phyloP scores from a whole-genome alignment of 2,797 vertebrate genomes.

The Heliangelus exortis region DNA sequence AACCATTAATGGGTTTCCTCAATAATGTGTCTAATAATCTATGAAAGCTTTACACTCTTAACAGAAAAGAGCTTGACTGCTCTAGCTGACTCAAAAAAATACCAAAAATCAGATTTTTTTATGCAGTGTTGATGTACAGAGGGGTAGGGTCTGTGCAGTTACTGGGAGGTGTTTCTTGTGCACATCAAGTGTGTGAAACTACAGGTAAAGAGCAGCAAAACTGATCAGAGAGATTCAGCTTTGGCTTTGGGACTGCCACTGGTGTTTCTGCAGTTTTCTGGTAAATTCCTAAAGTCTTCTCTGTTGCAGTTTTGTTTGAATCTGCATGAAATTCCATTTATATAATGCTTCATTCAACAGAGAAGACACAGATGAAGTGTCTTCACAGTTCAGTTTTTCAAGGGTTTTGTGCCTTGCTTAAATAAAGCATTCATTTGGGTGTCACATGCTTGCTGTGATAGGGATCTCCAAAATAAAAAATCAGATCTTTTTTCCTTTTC shows the following conservation, averaged over 20 bases:
- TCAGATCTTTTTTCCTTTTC: slow-evolving; percentile 13
- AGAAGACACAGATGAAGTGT: background rate
- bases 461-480: background rate
- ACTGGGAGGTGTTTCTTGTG: background rate
- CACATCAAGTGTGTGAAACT: background rate
- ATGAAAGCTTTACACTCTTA: background rate
- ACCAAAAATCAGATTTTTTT: background rate
- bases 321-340: background rate
- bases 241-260: background rate
- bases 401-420: background rate
- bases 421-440: background rate
- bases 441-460: background rate
- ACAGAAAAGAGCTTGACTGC: background rate
- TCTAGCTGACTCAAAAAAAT: background rate
- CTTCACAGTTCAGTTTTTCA: background rate
- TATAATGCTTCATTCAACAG: background rate
- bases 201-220: background rate
- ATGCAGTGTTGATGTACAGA: background rate
- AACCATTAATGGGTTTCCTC: background rate
- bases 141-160: background rate
- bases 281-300: background rate
- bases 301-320: background rate
- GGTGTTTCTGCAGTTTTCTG: background rate
- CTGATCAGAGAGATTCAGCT: background rate
- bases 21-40: background rate